Percentiles rank a stretch among this genome's conserved stretches.
Conservation (phyloP, 2,113 vertebrate genomes). For the Circaetus cinerascens region DNA sequence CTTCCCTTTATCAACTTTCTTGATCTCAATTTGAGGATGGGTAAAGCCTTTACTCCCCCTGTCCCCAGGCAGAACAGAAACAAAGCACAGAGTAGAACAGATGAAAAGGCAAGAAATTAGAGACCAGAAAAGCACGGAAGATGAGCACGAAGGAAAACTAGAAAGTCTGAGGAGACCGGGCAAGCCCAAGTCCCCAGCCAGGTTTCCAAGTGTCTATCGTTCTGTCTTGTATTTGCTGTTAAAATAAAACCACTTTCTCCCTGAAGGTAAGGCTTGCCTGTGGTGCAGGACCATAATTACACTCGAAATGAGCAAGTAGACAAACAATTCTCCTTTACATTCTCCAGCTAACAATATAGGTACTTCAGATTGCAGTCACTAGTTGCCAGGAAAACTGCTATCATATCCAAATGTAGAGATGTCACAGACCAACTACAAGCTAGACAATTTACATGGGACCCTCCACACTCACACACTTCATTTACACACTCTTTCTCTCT, state of each 20-base stretch:
- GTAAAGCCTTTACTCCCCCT: not conserved
- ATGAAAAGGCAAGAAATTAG: not conserved
- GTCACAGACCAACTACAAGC: not conserved
- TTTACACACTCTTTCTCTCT: not conserved
- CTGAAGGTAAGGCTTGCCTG: not conserved
- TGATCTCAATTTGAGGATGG: not conserved
- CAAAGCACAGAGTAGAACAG: not conserved
- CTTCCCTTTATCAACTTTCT: not conserved
- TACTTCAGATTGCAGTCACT: not conserved
- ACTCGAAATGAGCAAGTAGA: not conserved
- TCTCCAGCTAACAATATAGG: not conserved
- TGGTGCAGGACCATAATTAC: not conserved
- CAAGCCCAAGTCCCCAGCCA: not conserved
- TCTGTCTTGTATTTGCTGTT: not conserved
- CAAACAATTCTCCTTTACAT: not conserved
- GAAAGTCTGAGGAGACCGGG: not conserved
- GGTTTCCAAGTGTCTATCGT: not conserved
- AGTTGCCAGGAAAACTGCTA: not conserved
- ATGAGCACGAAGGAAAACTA: rapidly evolving
- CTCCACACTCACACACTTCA: not conserved
- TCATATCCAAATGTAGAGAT: not conserved
- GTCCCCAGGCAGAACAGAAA: not conserved
- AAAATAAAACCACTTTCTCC: not conserved
- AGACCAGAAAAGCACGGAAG: not conserved
- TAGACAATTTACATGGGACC: rapidly evolving